phyloP scores from a whole-genome alignment of 2,888 invertebrate genomes.

The Drosophila demipolita region DNA sequence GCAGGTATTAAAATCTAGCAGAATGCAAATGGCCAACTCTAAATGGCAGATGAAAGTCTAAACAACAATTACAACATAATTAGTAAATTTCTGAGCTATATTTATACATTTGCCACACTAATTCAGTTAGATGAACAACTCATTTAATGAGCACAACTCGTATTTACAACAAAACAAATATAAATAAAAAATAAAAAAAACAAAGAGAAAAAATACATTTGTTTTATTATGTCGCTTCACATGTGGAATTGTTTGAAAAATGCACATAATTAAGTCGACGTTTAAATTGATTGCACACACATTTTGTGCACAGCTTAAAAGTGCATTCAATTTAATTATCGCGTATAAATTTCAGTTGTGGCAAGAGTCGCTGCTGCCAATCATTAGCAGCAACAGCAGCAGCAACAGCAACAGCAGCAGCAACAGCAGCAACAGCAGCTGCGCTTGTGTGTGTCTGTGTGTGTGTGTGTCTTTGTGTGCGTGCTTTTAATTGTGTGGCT shows the following conservation, averaged over 20 bases:
- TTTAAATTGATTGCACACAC: slow-evolving; percentile 67
- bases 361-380: slow-evolving; percentile 37
- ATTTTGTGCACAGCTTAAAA: slow-evolving; percentile 78
- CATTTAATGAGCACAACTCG: neutral
- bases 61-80: neutral
- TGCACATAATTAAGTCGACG: slow-evolving; percentile 65
- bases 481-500: slow-evolving; percentile 69
- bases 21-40: neutral
- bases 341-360: slow-evolving; percentile 68
- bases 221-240: slow-evolving; percentile 15
- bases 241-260: slow-evolving; percentile 41
- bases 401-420: slow-evolving; percentile 20
- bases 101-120: neutral
- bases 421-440: slow-evolving; percentile 25
- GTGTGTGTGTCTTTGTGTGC: slow-evolving; percentile 20
- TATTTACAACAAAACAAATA: neutral
- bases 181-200: neutral
- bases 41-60: neutral
- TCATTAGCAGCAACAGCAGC: slow-evolving; percentile 28
- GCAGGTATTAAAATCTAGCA: no score
- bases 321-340: slow-evolving; percentile 79
- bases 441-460: neutral
- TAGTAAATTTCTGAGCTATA: no score
- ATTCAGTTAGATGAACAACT: slow-evolving; percentile 5
- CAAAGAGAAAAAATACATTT: neutral